Conservation (phyloP, 2,888 invertebrate genomes). For the Ametastegia equiseti region DNA sequence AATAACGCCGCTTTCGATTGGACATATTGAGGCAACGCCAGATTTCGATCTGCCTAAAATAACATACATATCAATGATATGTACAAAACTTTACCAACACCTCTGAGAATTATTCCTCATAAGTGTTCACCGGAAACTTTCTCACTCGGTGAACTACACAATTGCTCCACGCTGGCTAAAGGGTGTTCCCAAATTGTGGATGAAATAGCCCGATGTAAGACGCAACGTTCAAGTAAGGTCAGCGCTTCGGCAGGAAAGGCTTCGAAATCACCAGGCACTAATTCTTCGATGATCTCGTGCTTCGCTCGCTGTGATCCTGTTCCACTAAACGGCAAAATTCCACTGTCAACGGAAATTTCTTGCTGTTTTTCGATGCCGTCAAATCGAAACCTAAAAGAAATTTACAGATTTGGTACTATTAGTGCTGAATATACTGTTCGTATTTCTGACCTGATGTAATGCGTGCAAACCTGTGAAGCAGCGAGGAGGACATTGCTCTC, state of each 20-base stretch:
- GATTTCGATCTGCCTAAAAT: constrained; percentile 56
- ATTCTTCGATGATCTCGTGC: constrained; percentile 64
- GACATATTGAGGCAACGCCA: constrained; percentile 78
- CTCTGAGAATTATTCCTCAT: neutral
- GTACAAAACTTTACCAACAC: neutral
- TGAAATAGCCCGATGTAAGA: constrained; percentile 67
- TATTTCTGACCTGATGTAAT: neutral
- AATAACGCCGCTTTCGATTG: constrained; percentile 83
- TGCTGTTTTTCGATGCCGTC: constrained; percentile 64
- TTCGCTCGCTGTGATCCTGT: constrained; percentile 64
- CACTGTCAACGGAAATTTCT: constrained; percentile 55
- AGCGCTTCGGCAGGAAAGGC: constrained; percentile 61
- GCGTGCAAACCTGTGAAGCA: constrained; percentile 78
- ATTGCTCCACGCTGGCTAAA: constrained; percentile 51
- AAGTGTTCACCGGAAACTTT: constrained; percentile 60
- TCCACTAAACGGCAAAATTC: constrained; percentile 63
- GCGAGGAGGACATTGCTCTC: constrained; percentile 78
- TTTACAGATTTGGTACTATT: neutral
- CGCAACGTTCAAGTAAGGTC: constrained; percentile 64
- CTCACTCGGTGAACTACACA: constrained; percentile 59
- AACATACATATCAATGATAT: neutral
- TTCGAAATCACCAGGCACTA: constrained; percentile 61
- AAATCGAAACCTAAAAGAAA: constrained; percentile 63
- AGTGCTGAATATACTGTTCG: neutral
- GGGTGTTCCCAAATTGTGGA: constrained; percentile 63